Evolutionary conservation across 2,113 vertebrate species (phyloP).

Genomic region (Semicossyphus pulcher): DNA sequence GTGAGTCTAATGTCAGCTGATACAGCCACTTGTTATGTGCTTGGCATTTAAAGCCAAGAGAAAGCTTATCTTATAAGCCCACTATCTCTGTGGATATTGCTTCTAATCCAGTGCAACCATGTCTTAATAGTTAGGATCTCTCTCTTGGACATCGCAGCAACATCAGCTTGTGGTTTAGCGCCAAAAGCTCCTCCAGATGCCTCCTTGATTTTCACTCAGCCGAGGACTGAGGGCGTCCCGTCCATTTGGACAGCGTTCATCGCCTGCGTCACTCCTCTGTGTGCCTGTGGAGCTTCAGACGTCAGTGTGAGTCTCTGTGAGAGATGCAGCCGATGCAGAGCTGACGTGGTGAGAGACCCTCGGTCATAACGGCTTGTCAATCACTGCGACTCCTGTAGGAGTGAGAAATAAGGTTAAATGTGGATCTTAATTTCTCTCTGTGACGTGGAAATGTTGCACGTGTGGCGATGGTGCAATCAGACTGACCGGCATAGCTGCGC

Average conservation of each 20-base stretch:
- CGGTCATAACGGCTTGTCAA: constrained; percentile 93
- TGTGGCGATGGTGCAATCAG: not conserved
- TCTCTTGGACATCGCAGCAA: not conserved
- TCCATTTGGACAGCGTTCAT: not conserved
- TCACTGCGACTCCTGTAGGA: constrained; percentile 92
- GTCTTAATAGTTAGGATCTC: constrained; percentile 9
- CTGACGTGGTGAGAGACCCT: not conserved
- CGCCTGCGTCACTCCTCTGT: not conserved
- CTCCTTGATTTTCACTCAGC: not conserved
- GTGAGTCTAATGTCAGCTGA: constrained; percentile 39
- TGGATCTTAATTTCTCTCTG: not conserved
- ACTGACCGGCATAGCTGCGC: constrained; percentile 93
- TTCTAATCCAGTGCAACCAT: constrained; percentile 42
- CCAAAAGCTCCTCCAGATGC: not conserved
- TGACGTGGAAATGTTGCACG: not conserved
- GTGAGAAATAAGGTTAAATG: not conserved
- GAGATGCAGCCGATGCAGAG: not conserved
- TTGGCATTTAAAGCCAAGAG: constrained; percentile 26
- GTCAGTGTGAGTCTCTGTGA: not conserved
- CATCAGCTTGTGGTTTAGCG: not conserved
- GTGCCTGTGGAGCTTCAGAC: constrained; percentile 21
- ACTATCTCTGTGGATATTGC: not conserved
- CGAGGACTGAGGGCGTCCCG: not conserved
- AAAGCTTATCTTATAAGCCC: not conserved
- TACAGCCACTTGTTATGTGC: constrained; percentile 37